These are phyloP conservation scores for Saturnia pavonia DNA, from an alignment of 2,888 invertebrate species.

Conservation along the genomic window DNA sequence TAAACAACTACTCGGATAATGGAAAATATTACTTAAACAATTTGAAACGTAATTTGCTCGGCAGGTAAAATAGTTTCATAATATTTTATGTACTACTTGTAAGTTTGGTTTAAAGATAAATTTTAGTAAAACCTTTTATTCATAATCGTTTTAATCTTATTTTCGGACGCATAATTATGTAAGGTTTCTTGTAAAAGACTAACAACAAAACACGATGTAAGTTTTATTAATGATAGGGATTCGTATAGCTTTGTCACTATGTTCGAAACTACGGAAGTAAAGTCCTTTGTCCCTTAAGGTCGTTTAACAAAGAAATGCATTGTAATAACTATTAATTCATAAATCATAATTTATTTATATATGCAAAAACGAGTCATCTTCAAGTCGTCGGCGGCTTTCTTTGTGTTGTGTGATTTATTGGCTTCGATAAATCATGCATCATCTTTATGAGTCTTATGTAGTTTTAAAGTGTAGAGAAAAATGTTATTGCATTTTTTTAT, in stretches of 20 bases:
- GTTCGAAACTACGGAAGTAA: not conserved
- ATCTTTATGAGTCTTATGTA: not conserved
- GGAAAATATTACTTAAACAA: too few species aligned
- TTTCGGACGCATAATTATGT: too few species aligned
- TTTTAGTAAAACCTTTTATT: too few species aligned
- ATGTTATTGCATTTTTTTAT: not conserved
- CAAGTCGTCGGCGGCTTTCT: slow-evolving; percentile 31
- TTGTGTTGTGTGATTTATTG: slow-evolving; percentile 32
- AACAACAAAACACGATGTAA: not conserved
- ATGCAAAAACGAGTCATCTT: slow-evolving; percentile 24
- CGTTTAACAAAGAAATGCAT: not conserved
- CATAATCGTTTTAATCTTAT: too few species aligned
- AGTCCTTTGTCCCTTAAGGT: not conserved
- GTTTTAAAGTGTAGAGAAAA: not conserved
- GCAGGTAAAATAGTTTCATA: too few species aligned
- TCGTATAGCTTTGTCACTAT: not conserved
- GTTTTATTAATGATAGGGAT: not conserved
- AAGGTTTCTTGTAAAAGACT: too few species aligned
- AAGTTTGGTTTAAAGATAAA: too few species aligned
- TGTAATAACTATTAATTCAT: slow-evolving; percentile 16
- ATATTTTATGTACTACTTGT: too few species aligned
- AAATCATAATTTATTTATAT: slow-evolving; percentile 20
- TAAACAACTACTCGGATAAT: not conserved
- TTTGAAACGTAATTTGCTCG: too few species aligned
- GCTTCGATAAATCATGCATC: not conserved